These are phyloP conservation scores for Choristoneura rosaceana DNA, from an alignment of 2,888 invertebrate genomes.

Conservation along the genomic window DNA sequence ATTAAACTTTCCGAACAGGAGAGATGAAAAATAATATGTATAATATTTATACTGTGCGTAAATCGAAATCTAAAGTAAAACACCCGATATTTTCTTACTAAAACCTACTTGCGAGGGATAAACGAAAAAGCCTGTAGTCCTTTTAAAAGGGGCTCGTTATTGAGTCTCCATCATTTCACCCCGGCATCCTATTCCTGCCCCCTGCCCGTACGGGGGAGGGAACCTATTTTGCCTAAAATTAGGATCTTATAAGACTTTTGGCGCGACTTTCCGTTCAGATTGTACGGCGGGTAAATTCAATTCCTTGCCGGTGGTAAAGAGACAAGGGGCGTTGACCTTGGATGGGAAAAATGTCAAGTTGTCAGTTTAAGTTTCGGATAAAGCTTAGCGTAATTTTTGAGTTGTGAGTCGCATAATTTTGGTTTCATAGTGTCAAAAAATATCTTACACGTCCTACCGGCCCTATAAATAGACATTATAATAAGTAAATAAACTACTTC, in stretches of 20 bases:
- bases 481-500: too few species aligned
- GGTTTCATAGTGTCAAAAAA: too few species aligned
- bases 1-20: too few species aligned
- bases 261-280: slow-evolving; percentile 64
- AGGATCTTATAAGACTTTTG: slow-evolving; percentile 74
- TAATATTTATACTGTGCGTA: too few species aligned
- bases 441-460: too few species aligned
- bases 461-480: too few species aligned
- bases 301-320: background rate
- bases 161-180: slow-evolving; percentile 4
- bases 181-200: slow-evolving; percentile 28
- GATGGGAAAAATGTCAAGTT: background rate
- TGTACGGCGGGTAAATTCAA: background rate
- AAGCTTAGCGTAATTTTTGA: too few species aligned
- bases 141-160: background rate
- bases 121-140: slow-evolving; percentile 15
- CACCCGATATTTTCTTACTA: background rate
- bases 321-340: slow-evolving; percentile 1
- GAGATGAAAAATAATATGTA: too few species aligned
- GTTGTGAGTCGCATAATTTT: too few species aligned
- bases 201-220: slow-evolving; percentile 46
- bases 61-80: background rate
- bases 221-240: slow-evolving; percentile 71
- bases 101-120: background rate
- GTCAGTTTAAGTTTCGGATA: background rate